Conservation (phyloP, 2,797 vertebrate species). For the Gypaetus barbatus region DNA sequence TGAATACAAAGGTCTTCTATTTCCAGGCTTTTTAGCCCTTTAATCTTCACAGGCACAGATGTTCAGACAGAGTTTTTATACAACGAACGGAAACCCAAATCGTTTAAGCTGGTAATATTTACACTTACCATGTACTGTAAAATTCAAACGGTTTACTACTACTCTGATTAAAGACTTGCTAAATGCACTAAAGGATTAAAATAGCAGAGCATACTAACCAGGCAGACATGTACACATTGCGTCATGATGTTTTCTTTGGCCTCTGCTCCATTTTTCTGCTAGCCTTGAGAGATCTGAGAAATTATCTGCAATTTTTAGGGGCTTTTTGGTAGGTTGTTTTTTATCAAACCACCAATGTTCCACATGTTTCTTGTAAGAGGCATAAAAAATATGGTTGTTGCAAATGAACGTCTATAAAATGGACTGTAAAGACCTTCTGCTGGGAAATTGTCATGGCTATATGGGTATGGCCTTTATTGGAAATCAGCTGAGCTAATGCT, state of each 20-base stretch:
- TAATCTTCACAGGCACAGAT: conserved; percentile 51
- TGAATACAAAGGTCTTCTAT: conserved; percentile 61
- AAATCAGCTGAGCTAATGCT: not conserved
- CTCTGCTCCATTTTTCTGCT: not conserved
- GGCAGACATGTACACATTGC: not conserved
- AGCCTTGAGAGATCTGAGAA: not conserved
- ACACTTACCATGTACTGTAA: not conserved
- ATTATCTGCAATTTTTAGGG: not conserved
- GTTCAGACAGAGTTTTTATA: conserved; percentile 45
- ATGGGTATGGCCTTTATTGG: not conserved
- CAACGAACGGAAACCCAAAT: conserved; percentile 42
- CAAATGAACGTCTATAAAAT: not conserved
- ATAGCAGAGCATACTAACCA: not conserved
- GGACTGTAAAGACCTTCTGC: not conserved
- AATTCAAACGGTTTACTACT: conserved; percentile 6
- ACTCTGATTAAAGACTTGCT: conserved; percentile 43
- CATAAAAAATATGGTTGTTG: not conserved
- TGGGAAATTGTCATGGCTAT: not conserved
- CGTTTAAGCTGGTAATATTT: conserved; percentile 39
- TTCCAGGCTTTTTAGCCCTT: conserved; percentile 52
- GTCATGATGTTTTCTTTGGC: conserved; percentile 20
- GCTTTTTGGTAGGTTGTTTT: not conserved
- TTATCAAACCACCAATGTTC: not conserved
- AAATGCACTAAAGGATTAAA: conserved; percentile 28
- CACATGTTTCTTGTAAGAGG: not conserved